Evolutionary conservation across 2,888 invertebrate species (phyloP).

Genomic region (Calameuta pallipes): DNA sequence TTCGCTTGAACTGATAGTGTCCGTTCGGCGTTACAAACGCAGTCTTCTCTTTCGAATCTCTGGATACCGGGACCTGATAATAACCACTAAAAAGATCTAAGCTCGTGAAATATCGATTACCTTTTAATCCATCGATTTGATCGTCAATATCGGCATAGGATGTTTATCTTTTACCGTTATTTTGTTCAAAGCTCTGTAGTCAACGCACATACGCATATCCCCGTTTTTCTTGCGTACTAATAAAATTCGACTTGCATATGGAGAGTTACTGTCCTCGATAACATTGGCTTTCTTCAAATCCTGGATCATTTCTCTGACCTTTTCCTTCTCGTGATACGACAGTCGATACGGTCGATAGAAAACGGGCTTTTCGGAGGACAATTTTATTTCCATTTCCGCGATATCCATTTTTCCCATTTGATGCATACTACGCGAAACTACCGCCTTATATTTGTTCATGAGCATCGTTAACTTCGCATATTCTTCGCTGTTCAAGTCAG

Average conservation of each 20-base stretch:
- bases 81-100: constrained; percentile 52
- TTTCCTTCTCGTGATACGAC: constrained; percentile 33
- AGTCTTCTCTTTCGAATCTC: too few relatives aligned
- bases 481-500: constrained; percentile 16
- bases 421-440: constrained; percentile 13
- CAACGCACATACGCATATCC: constrained; percentile 38
- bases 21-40: too few relatives aligned
- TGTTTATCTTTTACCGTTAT: constrained; percentile 48
- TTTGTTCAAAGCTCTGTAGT: constrained; percentile 46
- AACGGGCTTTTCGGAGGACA: constrained; percentile 34
- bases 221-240: constrained; percentile 36
- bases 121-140: constrained; percentile 45
- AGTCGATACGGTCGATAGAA: constrained; percentile 42
- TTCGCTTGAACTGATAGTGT: constrained; percentile 52
- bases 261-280: constrained; percentile 17
- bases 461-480: constrained; percentile 8
- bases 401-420: constrained; percentile 31
- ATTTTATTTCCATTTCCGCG: constrained; percentile 39
- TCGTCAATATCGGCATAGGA: constrained; percentile 56
- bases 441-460: constrained; percentile 18
- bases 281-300: constrained; percentile 16
- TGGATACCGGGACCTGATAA: constrained; percentile 51
- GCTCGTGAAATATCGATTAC: constrained; percentile 42
- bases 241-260: constrained; percentile 34
- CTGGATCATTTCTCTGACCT: constrained; percentile 30